Evolutionary conservation across 2,797 vertebrate genomes (phyloP), one percentile per base, ranked within the genome.

Genomic region (Onychomys torridus): DNA sequence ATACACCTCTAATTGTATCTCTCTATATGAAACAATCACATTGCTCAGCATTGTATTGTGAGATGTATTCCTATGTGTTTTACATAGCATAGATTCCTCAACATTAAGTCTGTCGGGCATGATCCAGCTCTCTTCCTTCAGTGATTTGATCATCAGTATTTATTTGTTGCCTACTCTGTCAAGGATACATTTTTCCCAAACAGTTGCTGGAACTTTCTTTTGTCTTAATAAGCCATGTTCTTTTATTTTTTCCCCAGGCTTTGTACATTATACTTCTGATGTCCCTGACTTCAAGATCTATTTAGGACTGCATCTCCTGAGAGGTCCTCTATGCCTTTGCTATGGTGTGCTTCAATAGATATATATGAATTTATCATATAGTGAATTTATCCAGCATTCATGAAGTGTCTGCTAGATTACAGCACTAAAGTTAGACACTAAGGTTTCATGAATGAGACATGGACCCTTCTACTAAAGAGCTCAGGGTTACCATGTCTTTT

Each of bases 251-350:
- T 29, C 29, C 29, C 73, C 83, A 0, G 73, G 37, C 61, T 67
- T 90, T 61, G 46, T 40, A 89, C 7, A 29, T 71, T 55, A 46
- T 71, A 73, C 55, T 78, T 96, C 94, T 52, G 23, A 91, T 86
- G 29, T 7, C 49, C 63, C 52, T 96, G 69, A 94, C 81, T 92
- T 87, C 37, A 82, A 40, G 52, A 90, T 25, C 37, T 71, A 82
- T 67, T 73, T 93, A 92, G 65, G 29, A 23, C 49, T 27, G 63
- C 10, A 93, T 32, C 10, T 4, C 76, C 63, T 87, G 37, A 63
- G 49, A 94, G 55, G 23, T 6, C 14, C 84, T 81, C 67, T 61
- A 34, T 76, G 57, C 27, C 27, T 49, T 32, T 59, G 29, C 49
- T 55, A 77, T 52, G 73, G 65, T 92, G 37, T 93, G 37, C 34